phyloP scores from a whole-genome alignment of 2,797 vertebrate species.

The Remorina albescens region DNA sequence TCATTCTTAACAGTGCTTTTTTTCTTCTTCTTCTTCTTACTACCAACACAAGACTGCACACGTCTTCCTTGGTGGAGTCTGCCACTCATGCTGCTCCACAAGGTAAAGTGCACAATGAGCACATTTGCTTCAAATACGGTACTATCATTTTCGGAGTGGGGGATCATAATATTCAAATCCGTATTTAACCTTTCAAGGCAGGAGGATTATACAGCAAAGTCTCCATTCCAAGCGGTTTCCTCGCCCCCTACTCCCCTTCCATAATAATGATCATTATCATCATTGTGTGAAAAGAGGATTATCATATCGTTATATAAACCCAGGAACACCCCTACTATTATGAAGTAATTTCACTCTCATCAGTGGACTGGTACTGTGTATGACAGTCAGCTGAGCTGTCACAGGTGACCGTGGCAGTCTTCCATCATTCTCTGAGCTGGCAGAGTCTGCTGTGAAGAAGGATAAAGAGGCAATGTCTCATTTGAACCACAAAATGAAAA shows the following conservation, averaged over 20 bases:
- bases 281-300: constrained; percentile 88
- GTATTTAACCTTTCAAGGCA: constrained; percentile 88
- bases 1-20: constrained; percentile 52
- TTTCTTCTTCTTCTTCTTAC: constrained; percentile 44
- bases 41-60: constrained; percentile 62
- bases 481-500: constrained; percentile 54
- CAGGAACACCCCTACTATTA: constrained; percentile 86
- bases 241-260: constrained; percentile 83
- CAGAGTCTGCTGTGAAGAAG: constrained; percentile 42
- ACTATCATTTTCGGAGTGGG: constrained; percentile 81
- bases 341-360: constrained; percentile 85
- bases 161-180: constrained; percentile 88
- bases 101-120: constrained; percentile 82
- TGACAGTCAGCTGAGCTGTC: constrained; percentile 80
- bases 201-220: constrained; percentile 86
- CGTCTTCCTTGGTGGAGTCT: constrained; percentile 62
- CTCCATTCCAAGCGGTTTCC: constrained; percentile 83
- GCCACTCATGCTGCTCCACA: constrained; percentile 64
- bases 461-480: constrained; percentile 47
- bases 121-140: constrained; percentile 78
- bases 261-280: constrained; percentile 90
- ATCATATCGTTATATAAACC: constrained; percentile 87
- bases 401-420: constrained; percentile 78
- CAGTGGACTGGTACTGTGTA: constrained; percentile 76
- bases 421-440: constrained; percentile 71